These are phyloP conservation scores for Hydropsyche tenuis DNA, from an alignment of 1,140 invertebrate genomes.

Conservation along the genomic window DNA sequence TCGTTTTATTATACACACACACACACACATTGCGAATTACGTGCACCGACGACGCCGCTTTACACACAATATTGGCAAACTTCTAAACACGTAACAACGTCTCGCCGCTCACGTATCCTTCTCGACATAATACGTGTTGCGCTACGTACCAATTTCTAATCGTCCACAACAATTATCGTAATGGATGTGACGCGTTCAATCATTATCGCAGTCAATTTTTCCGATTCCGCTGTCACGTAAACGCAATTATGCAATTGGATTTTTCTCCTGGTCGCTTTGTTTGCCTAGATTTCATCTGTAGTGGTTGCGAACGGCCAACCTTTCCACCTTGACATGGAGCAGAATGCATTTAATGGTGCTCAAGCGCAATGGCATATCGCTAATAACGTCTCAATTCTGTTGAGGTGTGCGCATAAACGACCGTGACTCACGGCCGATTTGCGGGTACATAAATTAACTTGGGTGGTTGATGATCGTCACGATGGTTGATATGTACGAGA, in stretches of 20 bases:
- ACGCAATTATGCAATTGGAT: neutral
- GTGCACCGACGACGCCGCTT: neutral
- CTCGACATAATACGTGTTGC: slow-evolving; percentile 11
- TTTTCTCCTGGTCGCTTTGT: neutral
- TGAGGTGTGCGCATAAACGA: neutral
- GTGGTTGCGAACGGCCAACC: neutral
- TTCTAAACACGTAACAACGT: neutral
- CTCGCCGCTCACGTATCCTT: slow-evolving; percentile 9
- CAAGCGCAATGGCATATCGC: neutral
- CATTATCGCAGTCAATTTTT: neutral
- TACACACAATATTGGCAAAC: slow-evolving; percentile 3
- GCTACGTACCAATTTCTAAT: neutral
- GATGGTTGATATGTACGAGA: neutral
- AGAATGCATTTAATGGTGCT: neutral
- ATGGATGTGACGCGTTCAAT: neutral
- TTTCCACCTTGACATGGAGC: slow-evolving; percentile 3
- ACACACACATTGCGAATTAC: neutral
- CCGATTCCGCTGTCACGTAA: neutral
- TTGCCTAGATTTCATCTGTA: neutral
- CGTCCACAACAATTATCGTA: neutral
- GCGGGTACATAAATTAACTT: neutral
- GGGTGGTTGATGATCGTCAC: neutral
- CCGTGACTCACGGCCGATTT: neutral
- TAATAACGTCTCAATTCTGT: slow-evolving; percentile 5
- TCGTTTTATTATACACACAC: no score